phyloP scores from a whole-genome alignment of 2,797 vertebrate species.

The Tolypeutes matacus region DNA sequence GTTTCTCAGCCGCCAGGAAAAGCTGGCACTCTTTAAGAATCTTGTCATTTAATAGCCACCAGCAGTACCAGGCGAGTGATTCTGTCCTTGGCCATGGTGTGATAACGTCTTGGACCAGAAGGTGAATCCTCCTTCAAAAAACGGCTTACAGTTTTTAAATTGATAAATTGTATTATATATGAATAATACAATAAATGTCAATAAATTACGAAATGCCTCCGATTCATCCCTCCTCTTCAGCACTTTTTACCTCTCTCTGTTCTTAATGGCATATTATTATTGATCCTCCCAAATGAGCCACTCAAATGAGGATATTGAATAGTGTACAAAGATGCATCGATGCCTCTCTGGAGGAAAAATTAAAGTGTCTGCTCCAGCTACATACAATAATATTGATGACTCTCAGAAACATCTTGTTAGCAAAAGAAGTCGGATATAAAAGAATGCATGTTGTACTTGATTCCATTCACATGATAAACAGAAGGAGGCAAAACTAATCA shows the following conservation, averaged over 20 bases:
- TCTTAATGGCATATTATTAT: conserved; percentile 69
- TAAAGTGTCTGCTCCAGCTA: conserved; percentile 42
- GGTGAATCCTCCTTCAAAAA: conserved; percentile 59
- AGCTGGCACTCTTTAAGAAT: conserved; percentile 47
- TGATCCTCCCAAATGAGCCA: conserved; percentile 67
- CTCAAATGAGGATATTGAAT: conserved; percentile 63
- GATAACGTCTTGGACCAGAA: not conserved
- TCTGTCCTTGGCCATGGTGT: conserved; percentile 29
- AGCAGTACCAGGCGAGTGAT: not conserved
- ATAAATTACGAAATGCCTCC: conserved; percentile 56
- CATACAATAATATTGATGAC: conserved; percentile 19
- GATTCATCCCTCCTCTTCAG: conserved; percentile 46
- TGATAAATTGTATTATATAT: conserved; percentile 53
- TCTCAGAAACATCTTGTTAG: conserved; percentile 22
- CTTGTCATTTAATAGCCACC: conserved; percentile 32
- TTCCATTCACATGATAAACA: conserved; percentile 23
- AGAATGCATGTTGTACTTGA: not conserved
- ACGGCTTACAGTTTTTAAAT: conserved; percentile 36
- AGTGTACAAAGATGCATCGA: conserved; percentile 42
- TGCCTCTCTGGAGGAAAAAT: conserved; percentile 60
- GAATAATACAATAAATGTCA: conserved; percentile 5
- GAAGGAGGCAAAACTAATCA: conserved; percentile 28
- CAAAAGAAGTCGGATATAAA: conserved; percentile 2
- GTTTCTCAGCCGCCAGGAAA: conserved; percentile 47
- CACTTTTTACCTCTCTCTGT: conserved; percentile 46